Evolutionary conservation across 2,797 vertebrate species (phyloP), one percentile per base, ranked within the genome.

Genomic region (Clarias pachynema): DNA sequence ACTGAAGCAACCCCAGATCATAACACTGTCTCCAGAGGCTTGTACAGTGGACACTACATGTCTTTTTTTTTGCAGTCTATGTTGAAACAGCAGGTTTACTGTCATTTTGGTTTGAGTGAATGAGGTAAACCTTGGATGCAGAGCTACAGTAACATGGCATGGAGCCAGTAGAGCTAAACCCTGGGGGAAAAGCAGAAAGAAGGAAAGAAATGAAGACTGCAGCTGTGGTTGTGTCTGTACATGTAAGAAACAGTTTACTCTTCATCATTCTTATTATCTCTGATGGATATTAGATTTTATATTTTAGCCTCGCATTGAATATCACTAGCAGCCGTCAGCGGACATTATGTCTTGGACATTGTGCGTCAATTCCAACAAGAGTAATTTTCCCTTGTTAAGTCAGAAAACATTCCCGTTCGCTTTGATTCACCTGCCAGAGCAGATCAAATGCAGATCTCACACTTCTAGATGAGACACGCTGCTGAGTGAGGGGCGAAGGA

Each of bases 351-450:
- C 44, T 16, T 18, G 44, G 72, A 18, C 6, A 0, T 49, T 26
- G 5, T 49, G 12, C 12, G 14, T 49, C 24, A 73, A 3, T 26
- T 18, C 44, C 37, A n/a, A 9, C 37, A 44, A 29, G 24, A 70
- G 37, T 37, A 24, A 5, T 4, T 15, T 49, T 5, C 44, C 16
- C 24, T 20, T 16, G 10, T 73, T n/a, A n/a, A 73, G 40, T 73
- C 70, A 49, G 70, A 73, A 73, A 73, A n/a, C 40, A 40, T 40
- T 70, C 40, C 68, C 18, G 20, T 69, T 37, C 18, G 31, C 66
- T 69, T 63, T 66, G 65, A 66, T 66, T 31, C 65, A 66, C 29
- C 65, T 66, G 65, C 65, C 65, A 66, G 65, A 63, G 24, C n/a
- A 49, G 10, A 63, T 63, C 62, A 63, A 15, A 31, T 34, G 65